A percentile compares a stretch with the other conserved stretches of the same genome.
Evolutionary conservation across 2,888 invertebrate species (phyloP).

Genomic region (Corbicula japonica): DNA sequence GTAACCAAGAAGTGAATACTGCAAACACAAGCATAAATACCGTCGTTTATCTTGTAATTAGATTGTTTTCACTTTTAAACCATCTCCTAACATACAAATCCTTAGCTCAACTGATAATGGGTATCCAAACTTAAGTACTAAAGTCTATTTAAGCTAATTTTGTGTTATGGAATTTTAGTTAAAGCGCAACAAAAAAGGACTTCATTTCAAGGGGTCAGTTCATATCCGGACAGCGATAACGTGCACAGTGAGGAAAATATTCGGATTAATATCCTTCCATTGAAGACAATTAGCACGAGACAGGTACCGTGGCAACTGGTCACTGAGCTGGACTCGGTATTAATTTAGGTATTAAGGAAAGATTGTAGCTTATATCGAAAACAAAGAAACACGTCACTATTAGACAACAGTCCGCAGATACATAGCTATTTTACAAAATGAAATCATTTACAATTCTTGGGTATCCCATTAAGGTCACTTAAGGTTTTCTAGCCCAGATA

Average conservation of each 20-base stretch:
- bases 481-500: too few species aligned
- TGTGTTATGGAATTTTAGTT: conserved; percentile 4
- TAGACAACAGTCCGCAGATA: conserved; percentile 2
- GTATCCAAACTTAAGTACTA: conserved; percentile 4
- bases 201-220: background rate
- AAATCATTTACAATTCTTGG: conserved; percentile 15
- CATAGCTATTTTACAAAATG: conserved; percentile 1
- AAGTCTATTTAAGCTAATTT: conserved; percentile 11
- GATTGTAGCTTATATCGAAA: too few species aligned
- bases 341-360: conserved; percentile 12
- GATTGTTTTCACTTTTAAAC: conserved; percentile 34
- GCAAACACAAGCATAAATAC: conserved; percentile 17
- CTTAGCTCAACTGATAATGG: conserved; percentile 10
- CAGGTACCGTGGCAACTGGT: conserved; percentile 12
- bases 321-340: conserved; percentile 11
- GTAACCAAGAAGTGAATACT: conserved; percentile 26
- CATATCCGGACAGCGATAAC: conserved; percentile 14
- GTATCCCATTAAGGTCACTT: too few species aligned
- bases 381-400: too few species aligned
- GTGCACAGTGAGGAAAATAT: conserved; percentile 20
- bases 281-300: conserved; percentile 5
- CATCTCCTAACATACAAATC: conserved; percentile 24
- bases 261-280: conserved; percentile 9
- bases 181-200: conserved; percentile 9
- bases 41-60: conserved; percentile 38